Percentiles rank a stretch among this genome's conserved stretches.
Evolutionary conservation across 1,140 invertebrate genomes (phyloP).

Genomic region (Druon quercuslanigerum): DNA sequence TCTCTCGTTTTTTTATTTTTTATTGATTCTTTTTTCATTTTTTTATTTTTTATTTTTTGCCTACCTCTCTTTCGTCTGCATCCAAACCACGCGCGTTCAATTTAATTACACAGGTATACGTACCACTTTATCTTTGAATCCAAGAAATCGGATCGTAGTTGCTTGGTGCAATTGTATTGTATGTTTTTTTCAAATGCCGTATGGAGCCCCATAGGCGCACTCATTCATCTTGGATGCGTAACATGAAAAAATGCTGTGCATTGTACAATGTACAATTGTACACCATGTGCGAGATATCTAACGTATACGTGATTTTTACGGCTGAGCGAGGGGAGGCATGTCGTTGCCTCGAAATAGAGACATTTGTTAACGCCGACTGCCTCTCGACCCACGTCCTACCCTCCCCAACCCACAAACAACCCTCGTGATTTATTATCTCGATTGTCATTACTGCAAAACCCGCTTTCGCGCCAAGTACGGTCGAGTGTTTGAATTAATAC

Average conservation of each 20-base stretch:
- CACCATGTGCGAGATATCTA: constrained; percentile 47
- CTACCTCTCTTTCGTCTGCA: not conserved
- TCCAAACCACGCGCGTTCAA: not conserved
- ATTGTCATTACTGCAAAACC: constrained; percentile 68
- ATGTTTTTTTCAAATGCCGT: constrained; percentile 4
- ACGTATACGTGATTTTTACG: constrained; percentile 55
- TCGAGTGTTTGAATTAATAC: constrained; percentile 45
- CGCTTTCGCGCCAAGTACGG: constrained; percentile 57
- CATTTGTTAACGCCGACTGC: constrained; percentile 65
- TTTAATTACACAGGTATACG: not conserved
- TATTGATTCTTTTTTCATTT: no score
- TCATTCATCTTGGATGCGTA: not conserved
- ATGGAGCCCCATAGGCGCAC: not conserved
- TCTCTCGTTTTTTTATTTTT: no score
- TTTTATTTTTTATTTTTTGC: not conserved
- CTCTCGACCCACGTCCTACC: constrained; percentile 31
- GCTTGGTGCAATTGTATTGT: constrained; percentile 11
- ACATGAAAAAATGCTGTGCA: not conserved
- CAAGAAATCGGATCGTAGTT: not conserved
- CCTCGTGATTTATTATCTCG: constrained; percentile 67
- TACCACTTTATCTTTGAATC: not conserved
- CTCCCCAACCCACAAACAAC: constrained; percentile 50
- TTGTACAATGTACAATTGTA: constrained; percentile 11
- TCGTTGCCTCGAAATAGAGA: constrained; percentile 60
- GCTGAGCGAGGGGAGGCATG: constrained; percentile 47